These are phyloP conservation scores for Semnornis frantzii DNA, from an alignment of 2,113 vertebrate species.

Conservation along the genomic window DNA sequence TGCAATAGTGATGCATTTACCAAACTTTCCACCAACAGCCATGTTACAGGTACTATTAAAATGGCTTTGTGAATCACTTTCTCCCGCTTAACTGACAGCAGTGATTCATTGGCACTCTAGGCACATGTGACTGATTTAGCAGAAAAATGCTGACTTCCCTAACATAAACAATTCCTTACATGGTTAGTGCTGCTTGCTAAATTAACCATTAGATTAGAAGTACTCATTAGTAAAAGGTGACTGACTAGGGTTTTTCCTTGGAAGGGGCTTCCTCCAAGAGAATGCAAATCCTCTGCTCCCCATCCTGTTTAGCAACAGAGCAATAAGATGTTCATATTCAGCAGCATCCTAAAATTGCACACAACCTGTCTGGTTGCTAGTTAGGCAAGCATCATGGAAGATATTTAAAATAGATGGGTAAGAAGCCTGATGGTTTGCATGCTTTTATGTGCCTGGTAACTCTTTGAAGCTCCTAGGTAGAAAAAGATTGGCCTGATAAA, in stretches of 20 bases:
- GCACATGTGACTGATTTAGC: background rate
- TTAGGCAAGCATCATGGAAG: constrained; percentile 6
- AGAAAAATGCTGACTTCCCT: background rate
- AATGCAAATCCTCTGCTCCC: background rate
- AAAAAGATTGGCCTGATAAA: constrained; percentile 22
- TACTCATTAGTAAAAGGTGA: background rate
- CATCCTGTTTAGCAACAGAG: background rate
- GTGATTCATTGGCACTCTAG: background rate
- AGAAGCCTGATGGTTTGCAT: constrained; percentile 15
- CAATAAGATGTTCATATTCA: background rate
- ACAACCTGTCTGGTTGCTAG: constrained; percentile 44
- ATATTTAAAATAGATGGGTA: background rate
- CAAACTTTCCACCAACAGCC: background rate
- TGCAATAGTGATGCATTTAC: background rate
- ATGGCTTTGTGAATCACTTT: background rate
- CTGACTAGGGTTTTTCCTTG: background rate
- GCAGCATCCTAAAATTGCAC: background rate
- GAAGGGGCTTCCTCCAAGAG: background rate
- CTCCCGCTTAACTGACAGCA: background rate
- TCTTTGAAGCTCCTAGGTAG: background rate
- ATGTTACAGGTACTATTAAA: background rate
- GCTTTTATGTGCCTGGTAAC: constrained; percentile 7
- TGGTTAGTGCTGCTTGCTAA: background rate
- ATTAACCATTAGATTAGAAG: background rate
- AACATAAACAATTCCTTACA: background rate